Base-by-base conservation (phyloP, 2,888 invertebrate genomes). In the Tridacna gigas region DNA sequence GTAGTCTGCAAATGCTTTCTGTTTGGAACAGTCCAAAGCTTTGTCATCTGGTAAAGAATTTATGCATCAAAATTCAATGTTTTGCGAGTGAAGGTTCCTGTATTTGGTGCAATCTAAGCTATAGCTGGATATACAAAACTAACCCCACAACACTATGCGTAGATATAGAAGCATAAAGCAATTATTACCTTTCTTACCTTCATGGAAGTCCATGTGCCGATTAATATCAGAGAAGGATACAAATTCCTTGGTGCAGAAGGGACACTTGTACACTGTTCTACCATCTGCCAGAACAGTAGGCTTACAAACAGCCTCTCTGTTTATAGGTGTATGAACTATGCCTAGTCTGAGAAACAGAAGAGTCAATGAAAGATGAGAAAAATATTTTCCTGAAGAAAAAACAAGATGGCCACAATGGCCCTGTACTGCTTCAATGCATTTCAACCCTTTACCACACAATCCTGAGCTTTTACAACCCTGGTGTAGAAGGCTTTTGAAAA, bases 141-240 rank as follows among this genome's bases (percentile, higher is more conserved):
- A n/a, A 60, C 60, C 18, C 37, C 37, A 37, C 37, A 37, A 37
- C 37, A 37, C 37, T 37, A 37, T 37, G 37, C 37, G 37, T 37
- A 37, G 37, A 37, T 37, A 37, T 37, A 37, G 37, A 56, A 67
- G 67, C 67, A 22, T 67, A 67, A 67, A 73, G 79, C 79, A 71
- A 56, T 79, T 71, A 86, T 87, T 87, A 87, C 88, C 88, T 88
- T 88, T 85, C 90, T 87, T 89, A 95, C 95, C 95, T 91, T 95
- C 95, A 88, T 95, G 95, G 88, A 95, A 95, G 90, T 95, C 95
- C 94, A 95, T 94, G 88, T 95, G 95, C 74, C 95, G 88, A 89
- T 95, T 95, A 88, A 95, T 94, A 83, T 95, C 95, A 25, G 95
- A 95, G 83, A 91, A 93, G 12, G 94, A 94, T 37, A 93, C 91